These are phyloP conservation scores for Coptodon bakossiorum DNA, from an alignment of 2,113 vertebrate species.

Conservation along the genomic window DNA sequence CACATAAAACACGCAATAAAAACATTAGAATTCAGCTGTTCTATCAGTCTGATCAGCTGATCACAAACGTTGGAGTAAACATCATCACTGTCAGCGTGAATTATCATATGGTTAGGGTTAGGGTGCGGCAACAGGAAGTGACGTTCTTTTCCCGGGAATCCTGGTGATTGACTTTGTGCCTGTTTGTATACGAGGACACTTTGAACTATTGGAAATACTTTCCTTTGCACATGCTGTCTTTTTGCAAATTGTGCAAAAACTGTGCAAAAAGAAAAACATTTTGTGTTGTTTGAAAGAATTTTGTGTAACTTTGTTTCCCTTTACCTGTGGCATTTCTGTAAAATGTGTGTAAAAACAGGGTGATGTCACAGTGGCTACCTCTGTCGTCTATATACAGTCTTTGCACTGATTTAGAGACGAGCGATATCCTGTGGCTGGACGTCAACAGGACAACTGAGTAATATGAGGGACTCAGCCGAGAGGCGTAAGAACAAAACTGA, in stretches of 20 bases:
- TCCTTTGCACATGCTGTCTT: neutral
- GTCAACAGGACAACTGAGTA: neutral
- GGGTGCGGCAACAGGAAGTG: neutral
- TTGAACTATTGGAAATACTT: accelerated
- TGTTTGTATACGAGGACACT: neutral
- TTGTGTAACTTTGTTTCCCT: neutral
- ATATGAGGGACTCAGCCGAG: neutral
- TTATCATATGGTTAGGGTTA: accelerated
- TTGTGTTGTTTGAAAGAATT: accelerated
- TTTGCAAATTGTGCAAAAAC: neutral
- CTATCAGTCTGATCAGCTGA: neutral
- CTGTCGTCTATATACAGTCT: neutral
- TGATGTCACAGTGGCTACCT: neutral
- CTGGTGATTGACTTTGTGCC: neutral
- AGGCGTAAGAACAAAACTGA: neutral
- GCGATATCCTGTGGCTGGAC: neutral
- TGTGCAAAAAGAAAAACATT: neutral
- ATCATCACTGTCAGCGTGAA: neutral
- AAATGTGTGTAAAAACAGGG: neutral
- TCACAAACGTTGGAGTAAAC: neutral
- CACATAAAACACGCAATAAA: neutral
- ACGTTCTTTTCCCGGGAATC: accelerated
- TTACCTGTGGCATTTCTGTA: neutral
- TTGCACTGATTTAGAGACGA: neutral
- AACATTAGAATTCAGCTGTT: neutral